These are phyloP conservation scores for Nannospalax galili DNA, from an alignment of 2,113 vertebrate genomes.

Conservation along the genomic window DNA sequence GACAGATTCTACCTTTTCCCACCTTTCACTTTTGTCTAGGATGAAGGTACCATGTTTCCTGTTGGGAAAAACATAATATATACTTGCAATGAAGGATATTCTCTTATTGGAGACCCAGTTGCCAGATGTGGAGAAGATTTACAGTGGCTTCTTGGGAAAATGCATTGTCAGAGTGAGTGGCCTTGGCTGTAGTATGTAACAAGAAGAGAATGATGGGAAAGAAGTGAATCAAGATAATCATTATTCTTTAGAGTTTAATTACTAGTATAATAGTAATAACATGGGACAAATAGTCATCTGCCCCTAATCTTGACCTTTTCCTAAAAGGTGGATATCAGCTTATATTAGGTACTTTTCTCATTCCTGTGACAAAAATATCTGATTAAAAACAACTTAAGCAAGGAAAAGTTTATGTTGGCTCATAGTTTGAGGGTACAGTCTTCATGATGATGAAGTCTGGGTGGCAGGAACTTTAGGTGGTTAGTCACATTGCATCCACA, in stretches of 20 bases:
- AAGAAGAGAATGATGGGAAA: neutral
- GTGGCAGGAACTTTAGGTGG: no score
- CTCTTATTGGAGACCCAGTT: conserved; percentile 87
- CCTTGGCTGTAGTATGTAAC: neutral
- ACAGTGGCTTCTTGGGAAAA: conserved; percentile 86
- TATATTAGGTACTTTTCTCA: neutral
- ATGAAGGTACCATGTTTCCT: conserved; percentile 82
- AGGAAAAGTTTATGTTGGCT: neutral
- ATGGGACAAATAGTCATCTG: no score
- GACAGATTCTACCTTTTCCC: neutral
- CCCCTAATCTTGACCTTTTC: neutral
- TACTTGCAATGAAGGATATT: conserved; percentile 88
- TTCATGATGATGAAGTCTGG: neutral
- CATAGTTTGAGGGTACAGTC: neutral
- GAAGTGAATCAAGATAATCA: neutral
- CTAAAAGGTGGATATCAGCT: neutral
- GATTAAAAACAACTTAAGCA: neutral
- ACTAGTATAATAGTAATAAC: no score
- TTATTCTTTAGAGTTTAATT: no score
- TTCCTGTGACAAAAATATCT: neutral
- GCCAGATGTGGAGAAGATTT: conserved; percentile 88
- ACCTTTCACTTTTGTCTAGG: conserved; percentile 76
- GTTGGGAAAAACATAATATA: conserved; percentile 91
- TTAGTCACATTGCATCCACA: neutral
- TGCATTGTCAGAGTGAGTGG: conserved; percentile 91